Base-by-base conservation (phyloP, 2,113 vertebrate species). In the Odobenus rosmarus region DNA sequence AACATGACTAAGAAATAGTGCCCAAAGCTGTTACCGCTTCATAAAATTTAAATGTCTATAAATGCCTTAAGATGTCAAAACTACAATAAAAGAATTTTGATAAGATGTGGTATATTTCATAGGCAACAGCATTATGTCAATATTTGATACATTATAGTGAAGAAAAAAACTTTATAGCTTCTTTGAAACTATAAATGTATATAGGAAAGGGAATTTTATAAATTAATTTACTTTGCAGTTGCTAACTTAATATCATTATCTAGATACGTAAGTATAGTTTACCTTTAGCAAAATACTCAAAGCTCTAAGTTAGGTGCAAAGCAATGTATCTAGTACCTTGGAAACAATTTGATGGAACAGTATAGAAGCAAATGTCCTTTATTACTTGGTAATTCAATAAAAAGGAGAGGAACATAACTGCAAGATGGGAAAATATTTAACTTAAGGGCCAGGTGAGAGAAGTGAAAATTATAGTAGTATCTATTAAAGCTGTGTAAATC, bases 291-390 rank as follows among this genome's bases (percentile, higher is more conserved):
- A n/a, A 94, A 84, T 4, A 88, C 8, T 81, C 51, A 88, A 84
- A 87, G 85, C 31, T 89, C 69, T 69, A 86, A 85, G 79, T 0
- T 18, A 71, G 46, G 42, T 53, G 2, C 42, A 92, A 87, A 94
- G 7, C 69, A 84, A 80, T 81, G 36, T 18, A 84, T n/a, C 64
- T 46, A 62, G 19, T 53, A 93, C 79, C 49, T 55, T 33, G 16
- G 69, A 51, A 93, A 74, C 28, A 96, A 0, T 71, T 51, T 21
- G 26, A 86, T 21, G 55, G 10, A n/a, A 24, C 3, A 87, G 86
- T 7, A 88, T 13, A 97, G 33, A 95, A 95, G 91, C 21, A 93
- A 97, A 96, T 46, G 36, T 55, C 21, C 62, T 93, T 92, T 76
- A 93, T 57, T 93, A 94, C 12, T 85, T 90, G 26, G 14, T 39